phyloP scores from a whole-genome alignment of 2,888 invertebrate species.

The Tuta absoluta region DNA sequence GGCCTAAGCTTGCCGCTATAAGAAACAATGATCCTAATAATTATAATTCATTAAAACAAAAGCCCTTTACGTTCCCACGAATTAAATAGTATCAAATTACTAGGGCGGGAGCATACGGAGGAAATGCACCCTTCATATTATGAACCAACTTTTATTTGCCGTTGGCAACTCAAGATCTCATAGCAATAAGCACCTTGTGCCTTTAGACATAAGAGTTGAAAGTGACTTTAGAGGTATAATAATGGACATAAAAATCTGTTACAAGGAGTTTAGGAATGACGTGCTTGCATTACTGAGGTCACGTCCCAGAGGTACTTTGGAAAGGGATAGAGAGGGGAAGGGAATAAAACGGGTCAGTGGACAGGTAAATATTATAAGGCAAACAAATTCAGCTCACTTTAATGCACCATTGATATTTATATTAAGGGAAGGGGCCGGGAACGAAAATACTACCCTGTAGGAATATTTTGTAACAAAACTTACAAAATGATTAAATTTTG shows the following conservation, averaged over 20 bases:
- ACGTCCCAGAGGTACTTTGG: conserved; percentile 45
- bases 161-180: conserved; percentile 35
- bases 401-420: conserved; percentile 76
- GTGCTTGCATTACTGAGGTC: conserved; percentile 65
- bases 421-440: conserved; percentile 43
- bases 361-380: conserved; percentile 77
- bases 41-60: conserved; percentile 34
- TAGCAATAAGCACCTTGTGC: background rate
- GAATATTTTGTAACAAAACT: background rate
- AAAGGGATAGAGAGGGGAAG: conserved; percentile 46
- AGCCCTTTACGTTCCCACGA: conserved; percentile 60
- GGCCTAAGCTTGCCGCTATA: background rate
- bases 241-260: conserved; percentile 62
- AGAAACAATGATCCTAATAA: conserved; percentile 16
- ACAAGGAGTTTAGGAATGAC: conserved; percentile 71
- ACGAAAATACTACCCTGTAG: background rate
- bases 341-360: conserved; percentile 73
- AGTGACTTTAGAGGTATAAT: background rate
- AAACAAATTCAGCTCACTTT: conserved; percentile 76
- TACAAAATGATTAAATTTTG: too few species aligned
- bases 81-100: conserved; percentile 73
- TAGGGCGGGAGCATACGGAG: conserved; percentile 38
- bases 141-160: conserved; percentile 34
- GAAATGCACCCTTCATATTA: conserved; percentile 52
- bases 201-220: background rate